Evolutionary conservation across 2,888 invertebrate species (phyloP).

Genomic region (Drosophila vallismaia): DNA sequence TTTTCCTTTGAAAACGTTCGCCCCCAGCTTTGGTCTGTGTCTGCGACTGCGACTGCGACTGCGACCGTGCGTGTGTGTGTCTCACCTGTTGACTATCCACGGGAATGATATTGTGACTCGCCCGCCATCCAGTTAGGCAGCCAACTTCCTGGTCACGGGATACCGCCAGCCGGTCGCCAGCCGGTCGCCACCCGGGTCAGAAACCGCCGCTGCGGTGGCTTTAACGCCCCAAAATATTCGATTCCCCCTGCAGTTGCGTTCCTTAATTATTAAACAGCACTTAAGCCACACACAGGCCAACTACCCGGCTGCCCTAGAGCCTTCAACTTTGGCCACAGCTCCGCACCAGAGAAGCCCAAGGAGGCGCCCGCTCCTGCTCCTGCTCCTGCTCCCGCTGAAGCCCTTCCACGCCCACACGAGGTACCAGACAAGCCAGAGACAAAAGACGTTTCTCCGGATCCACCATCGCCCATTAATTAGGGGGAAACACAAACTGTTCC

Average conservation of each 20-base stretch:
- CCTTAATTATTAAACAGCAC: conserved; percentile 49
- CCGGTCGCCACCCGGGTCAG: conserved; percentile 1
- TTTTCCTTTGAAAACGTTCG: conserved; percentile 55
- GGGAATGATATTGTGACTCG: not conserved
- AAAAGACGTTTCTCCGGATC: conserved; percentile 23
- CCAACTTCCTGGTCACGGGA: conserved; percentile 11
- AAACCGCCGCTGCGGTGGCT: not conserved
- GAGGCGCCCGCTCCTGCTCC: not conserved
- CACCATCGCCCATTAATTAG: conserved; percentile 23
- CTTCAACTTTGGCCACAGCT: conserved; percentile 18
- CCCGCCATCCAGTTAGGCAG: not conserved
- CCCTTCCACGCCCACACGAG: too few species aligned
- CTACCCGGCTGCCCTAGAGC: conserved; percentile 16
- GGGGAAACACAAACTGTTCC: not conserved
- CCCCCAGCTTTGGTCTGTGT: conserved; percentile 1
- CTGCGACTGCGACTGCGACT: not conserved
- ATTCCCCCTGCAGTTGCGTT: not conserved
- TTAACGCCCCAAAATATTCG: not conserved
- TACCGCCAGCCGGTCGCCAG: not conserved
- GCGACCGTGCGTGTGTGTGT: not conserved
- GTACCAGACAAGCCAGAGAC: conserved; percentile 20
- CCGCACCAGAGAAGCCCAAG: not conserved
- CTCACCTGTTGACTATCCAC: conserved; percentile 36
- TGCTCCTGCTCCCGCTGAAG: not conserved
- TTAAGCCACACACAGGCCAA: conserved; percentile 34